A percentile compares a stretch with the other conserved stretches of the same genome.
phyloP scores from a whole-genome alignment of 2,888 invertebrate genomes.

The Ectropis crepuscularia region DNA sequence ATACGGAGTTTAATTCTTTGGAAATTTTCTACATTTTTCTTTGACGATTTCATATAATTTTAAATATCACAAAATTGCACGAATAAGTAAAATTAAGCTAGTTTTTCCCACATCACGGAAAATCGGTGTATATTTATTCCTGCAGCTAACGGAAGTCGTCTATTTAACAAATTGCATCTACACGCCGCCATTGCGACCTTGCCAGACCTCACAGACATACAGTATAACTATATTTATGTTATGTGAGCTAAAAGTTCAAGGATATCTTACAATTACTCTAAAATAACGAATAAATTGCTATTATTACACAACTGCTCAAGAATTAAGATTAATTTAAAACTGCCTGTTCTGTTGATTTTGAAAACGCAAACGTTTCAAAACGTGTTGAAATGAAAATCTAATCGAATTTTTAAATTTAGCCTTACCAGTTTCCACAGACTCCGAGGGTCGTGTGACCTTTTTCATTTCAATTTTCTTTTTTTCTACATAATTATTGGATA shows the following conservation, averaged over 20 bases:
- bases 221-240: slow-evolving; percentile 29
- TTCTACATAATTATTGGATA: no score
- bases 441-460: no score
- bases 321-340: no score
- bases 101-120: slow-evolving; percentile 25
- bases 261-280: slow-evolving; percentile 6
- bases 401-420: no score
- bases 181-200: slow-evolving; percentile 36
- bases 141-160: slow-evolving; percentile 35
- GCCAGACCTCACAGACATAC: slow-evolving; percentile 16
- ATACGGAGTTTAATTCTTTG: no score
- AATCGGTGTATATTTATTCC: slow-evolving; percentile 24
- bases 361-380: no score
- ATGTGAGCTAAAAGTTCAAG: slow-evolving; percentile 36
- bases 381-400: no score
- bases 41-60: not conserved
- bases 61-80: slow-evolving; percentile 1
- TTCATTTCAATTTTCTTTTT: no score
- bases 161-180: slow-evolving; percentile 42
- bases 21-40: not conserved
- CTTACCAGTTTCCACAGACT: no score
- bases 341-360: no score
- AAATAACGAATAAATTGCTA: no score
- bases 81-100: slow-evolving; percentile 1
- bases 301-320: no score